A percentile compares a stretch with the other conserved stretches of the same genome.
Conservation (phyloP, 2,888 invertebrate genomes). For the Nemotelus nigrinus region DNA sequence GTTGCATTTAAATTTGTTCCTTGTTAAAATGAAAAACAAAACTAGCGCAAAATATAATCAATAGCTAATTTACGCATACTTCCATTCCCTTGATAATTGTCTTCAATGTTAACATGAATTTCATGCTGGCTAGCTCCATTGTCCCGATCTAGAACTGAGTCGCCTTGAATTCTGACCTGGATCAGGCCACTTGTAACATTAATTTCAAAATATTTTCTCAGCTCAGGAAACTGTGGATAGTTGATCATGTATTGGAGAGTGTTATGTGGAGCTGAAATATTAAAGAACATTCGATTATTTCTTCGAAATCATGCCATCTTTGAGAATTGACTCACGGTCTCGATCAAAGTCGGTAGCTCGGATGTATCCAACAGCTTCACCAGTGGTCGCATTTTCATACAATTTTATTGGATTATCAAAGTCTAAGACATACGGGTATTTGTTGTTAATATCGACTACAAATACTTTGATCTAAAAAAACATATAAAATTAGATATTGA, state of each 20-base stretch:
- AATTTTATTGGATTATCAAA: conserved; percentile 63
- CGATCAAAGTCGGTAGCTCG: conserved; percentile 68
- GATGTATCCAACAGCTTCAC: conserved; percentile 64
- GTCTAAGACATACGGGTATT: conserved; percentile 63
- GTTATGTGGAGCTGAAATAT: conserved; percentile 66
- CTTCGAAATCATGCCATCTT: no score
- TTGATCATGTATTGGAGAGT: conserved; percentile 68
- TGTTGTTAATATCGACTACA: conserved; percentile 72
- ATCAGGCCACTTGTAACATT: conserved; percentile 66
- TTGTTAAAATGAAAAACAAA: conserved; percentile 43
- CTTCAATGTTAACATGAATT: conserved; percentile 67
- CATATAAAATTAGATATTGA: background rate
- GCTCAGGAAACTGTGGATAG: conserved; percentile 63
- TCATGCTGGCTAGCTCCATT: conserved; percentile 65
- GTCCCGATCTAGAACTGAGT: conserved; percentile 67
- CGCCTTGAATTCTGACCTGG: conserved; percentile 65
- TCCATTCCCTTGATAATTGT: conserved; percentile 67
- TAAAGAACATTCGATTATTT: conserved; percentile 45
- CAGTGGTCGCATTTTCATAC: conserved; percentile 66
- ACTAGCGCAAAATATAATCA: no score
- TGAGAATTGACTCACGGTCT: conserved; percentile 65
- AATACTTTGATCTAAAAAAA: conserved; percentile 67
- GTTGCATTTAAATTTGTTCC: conserved; percentile 56
- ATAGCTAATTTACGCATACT: conserved; percentile 57
- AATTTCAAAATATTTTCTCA: conserved; percentile 68